These are phyloP conservation scores for Orthonyx spaldingii DNA, from an alignment of 2,113 vertebrate species.

Conservation along the genomic window DNA sequence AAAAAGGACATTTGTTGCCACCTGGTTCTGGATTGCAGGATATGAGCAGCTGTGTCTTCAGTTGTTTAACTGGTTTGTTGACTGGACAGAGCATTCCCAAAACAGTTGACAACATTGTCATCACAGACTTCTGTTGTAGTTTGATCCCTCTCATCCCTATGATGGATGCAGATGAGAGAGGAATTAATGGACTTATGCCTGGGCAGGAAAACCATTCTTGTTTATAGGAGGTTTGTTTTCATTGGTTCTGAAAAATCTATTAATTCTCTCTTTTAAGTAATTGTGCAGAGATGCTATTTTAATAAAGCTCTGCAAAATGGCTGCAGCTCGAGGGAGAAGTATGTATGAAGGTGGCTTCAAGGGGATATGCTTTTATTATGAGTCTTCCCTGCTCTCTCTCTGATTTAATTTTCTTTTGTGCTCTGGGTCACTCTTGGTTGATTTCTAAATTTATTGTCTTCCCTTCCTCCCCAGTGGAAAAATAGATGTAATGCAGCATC, in stretches of 20 bases:
- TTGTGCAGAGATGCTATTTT: constrained; percentile 16
- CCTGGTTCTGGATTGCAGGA: background rate
- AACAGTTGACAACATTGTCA: background rate
- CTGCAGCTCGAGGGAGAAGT: background rate
- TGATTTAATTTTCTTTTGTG: constrained; percentile 35
- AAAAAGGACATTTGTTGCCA: background rate
- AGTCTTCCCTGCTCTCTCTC: background rate
- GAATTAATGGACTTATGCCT: background rate
- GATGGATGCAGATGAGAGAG: background rate
- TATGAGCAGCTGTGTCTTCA: background rate
- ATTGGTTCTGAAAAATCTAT: background rate
- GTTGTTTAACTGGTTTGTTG: background rate
- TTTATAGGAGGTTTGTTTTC: background rate
- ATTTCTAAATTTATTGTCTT: constrained; percentile 40
- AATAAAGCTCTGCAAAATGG: constrained; percentile 51
- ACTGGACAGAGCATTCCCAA: background rate
- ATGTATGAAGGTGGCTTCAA: background rate
- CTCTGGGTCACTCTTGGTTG: background rate
- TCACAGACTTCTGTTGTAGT: background rate
- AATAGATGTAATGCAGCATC: background rate
- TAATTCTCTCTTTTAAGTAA: background rate
- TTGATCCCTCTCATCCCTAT: background rate
- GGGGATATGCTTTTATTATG: background rate
- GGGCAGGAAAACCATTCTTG: background rate
- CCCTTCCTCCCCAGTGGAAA: background rate